Percentiles rank a stretch among this genome's conserved stretches.
These are phyloP conservation scores for Sarcophaga bullata DNA, from an alignment of 1,140 invertebrate species.

Conservation along the genomic window DNA sequence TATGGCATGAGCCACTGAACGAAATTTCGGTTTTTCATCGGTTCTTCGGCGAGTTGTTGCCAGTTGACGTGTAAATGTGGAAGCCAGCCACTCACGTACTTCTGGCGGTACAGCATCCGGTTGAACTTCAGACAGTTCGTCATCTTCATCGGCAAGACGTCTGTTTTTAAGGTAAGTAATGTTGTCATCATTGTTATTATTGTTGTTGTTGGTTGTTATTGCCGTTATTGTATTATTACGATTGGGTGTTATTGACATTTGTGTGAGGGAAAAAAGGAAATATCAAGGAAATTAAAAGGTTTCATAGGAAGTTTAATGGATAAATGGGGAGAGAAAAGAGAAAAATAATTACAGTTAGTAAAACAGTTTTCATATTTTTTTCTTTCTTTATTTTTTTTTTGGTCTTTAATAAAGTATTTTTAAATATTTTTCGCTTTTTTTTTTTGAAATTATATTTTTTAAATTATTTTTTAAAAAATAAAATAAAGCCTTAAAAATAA, in stretches of 20 bases:
- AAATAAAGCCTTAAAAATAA: too few species aligned
- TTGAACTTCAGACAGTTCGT: slow-evolving; percentile 94
- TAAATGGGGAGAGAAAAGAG: not conserved
- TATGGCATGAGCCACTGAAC: slow-evolving; percentile 97
- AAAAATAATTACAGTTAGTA: not conserved
- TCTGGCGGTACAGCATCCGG: slow-evolving; percentile 94
- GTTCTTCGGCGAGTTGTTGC: slow-evolving; percentile 78
- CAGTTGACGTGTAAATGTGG: slow-evolving; percentile 94
- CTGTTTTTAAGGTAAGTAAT: slow-evolving; percentile 63
- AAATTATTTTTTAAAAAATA: too few species aligned
- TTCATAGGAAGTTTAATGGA: not conserved
- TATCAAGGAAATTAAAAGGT: not conserved
- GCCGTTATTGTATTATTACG: not conserved
- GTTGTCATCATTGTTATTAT: slow-evolving; percentile 3
- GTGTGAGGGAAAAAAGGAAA: slow-evolving; percentile 28
- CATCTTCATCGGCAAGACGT: slow-evolving; percentile 87
- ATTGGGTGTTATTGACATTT: slow-evolving; percentile 23
- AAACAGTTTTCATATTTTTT: not conserved
- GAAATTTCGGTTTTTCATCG: slow-evolving; percentile 88
- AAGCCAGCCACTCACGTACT: slow-evolving; percentile 95
- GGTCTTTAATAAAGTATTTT: too few species aligned
- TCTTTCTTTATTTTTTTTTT: not conserved
- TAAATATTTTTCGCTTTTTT: too few species aligned
- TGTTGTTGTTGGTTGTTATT: not conserved
- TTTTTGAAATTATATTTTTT: too few species aligned